Base-by-base conservation (phyloP, 2,888 invertebrate species). In the Trileptium ribeirensis region DNA sequence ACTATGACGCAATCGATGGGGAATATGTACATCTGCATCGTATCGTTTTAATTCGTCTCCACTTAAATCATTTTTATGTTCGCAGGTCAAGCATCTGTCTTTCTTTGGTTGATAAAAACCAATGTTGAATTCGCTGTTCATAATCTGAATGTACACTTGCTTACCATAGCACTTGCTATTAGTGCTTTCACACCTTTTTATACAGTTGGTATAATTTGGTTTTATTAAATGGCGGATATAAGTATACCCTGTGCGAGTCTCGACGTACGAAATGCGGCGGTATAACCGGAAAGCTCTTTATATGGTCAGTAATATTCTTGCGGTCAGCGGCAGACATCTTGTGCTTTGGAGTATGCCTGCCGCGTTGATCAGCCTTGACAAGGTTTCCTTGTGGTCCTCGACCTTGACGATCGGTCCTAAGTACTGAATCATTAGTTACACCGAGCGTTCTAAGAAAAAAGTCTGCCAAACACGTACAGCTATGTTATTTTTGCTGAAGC, bases 21-120 rank as follows among this genome's bases (percentile, higher is more conserved):
- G 34, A 67, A 67, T 15, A 36, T 79, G 33, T 40, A n/a, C 40
- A 15, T 34, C 24, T 24, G 24, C 8, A 19, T 24, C 19, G 19
- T 77, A 15, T 15, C 8, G 40, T 40, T 34, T 39, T 8, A 64
- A 19, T n/a, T n/a, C n/a, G 8, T 77, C 78, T 24, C 19, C 24
- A 36, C 24, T 19, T 24, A 24, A 8, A 64, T 19, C 19, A 24
- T 77, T 77, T 19, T 77, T n/a, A 15, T 15, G 15, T 33, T 77
- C 64, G 29, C 78, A 77, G 8, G 15, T 77, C 19, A 64, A 15
- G 29, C 78, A 77, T 64, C 64, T 36, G 78, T 77, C 78, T 77
- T 77, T 77, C 31, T 31, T 77, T 15, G 78, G 78, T 8, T 15
- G 36, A 15, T 15, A 77, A 34, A 77, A 77, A 24, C 78, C 78